Percentiles rank a stretch among this genome's conserved stretches.
These are phyloP conservation scores for Syrphus vitripennis DNA, from an alignment of 2,888 invertebrate genomes.

Conservation along the genomic window DNA sequence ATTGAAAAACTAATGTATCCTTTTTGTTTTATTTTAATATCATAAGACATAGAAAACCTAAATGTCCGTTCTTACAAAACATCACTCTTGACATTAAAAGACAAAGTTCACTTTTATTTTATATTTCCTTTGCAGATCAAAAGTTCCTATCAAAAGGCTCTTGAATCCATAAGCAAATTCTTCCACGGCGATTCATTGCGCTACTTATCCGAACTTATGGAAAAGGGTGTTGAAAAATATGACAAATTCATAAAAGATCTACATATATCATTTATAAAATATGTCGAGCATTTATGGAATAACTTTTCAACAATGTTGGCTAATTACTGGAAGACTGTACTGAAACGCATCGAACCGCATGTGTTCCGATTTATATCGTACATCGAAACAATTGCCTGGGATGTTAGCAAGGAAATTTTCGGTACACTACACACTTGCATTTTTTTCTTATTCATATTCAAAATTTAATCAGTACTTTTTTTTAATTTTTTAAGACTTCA, in stretches of 20 bases:
- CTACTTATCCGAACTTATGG: slow-evolving; percentile 86
- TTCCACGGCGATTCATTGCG: slow-evolving; percentile 89
- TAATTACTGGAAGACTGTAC: slow-evolving; percentile 87
- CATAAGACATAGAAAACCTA: no score
- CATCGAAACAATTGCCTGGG: slow-evolving; percentile 88
- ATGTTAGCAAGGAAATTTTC: slow-evolving; percentile 87
- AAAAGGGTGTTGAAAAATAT: slow-evolving; percentile 88
- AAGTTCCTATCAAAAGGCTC: slow-evolving; percentile 86
- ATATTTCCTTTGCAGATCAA: slow-evolving; percentile 83
- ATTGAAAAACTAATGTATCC: no score
- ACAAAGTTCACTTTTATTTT: neutral
- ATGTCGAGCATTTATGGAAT: slow-evolving; percentile 89
- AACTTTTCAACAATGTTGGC: slow-evolving; percentile 85
- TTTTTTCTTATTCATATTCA: neutral
- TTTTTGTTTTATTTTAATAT: no score
- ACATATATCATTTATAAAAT: slow-evolving; percentile 86
- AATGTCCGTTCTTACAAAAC: no score
- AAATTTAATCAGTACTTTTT: slow-evolving; percentile 23
- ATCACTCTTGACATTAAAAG: no score
- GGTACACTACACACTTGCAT: no score
- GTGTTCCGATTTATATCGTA: slow-evolving; percentile 90
- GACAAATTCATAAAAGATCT: slow-evolving; percentile 90
- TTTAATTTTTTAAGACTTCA: slow-evolving; percentile 84
- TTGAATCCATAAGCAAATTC: slow-evolving; percentile 86
- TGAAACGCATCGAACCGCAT: slow-evolving; percentile 89